Evolutionary conservation across 1,140 invertebrate species (phyloP), one percentile per base, ranked within the genome.

Genomic region (Platyura marginata): DNA sequence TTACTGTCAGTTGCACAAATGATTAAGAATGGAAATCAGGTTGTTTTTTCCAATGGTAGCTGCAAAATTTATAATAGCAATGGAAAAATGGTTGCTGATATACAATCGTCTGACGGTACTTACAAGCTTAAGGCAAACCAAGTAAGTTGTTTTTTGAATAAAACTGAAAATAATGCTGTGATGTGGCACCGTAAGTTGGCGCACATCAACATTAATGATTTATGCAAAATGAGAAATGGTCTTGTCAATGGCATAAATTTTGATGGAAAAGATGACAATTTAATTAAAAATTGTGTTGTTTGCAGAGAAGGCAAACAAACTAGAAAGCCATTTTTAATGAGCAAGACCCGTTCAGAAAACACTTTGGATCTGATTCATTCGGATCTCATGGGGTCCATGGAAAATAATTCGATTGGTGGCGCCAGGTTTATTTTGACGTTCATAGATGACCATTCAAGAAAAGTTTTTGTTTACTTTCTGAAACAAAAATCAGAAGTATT

Each of bases 371-470:
- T 60, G 15, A 40, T 48, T 19, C 18, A 45, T 25, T 42, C 21
- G 21, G 29, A 25, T 16, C 9, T 40, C 8, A 9, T 5, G 11
- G 63, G 63, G 19, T 59, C 57, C n/a, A 61, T 62, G 54, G 50
- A 54, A 40, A 42, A 41, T 11, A 40, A 39, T n/a, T 59, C 53
- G 34, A 37, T 57, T 36, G 51, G 56, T 32, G 49, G 51, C 21
- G 46, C 53, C 8, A 44, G 43, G 42, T 65, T 59, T 52, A 55
- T 57, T 45, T 16, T 64, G 2, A 46, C 55, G 4, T 56, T 65
- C 43, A 53, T 58, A 29, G 57, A 67, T 54, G 61, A 66, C 44
- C 61, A 42, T 40, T 51, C 56, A 6, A 48, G 57, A 33, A 63
- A 61, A 50, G 52, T 54, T 44, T 53, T 56, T 45, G 47, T 64